These are phyloP conservation scores for Drosophila guanche DNA, from an alignment of 1,140 invertebrate genomes.

Conservation along the genomic window DNA sequence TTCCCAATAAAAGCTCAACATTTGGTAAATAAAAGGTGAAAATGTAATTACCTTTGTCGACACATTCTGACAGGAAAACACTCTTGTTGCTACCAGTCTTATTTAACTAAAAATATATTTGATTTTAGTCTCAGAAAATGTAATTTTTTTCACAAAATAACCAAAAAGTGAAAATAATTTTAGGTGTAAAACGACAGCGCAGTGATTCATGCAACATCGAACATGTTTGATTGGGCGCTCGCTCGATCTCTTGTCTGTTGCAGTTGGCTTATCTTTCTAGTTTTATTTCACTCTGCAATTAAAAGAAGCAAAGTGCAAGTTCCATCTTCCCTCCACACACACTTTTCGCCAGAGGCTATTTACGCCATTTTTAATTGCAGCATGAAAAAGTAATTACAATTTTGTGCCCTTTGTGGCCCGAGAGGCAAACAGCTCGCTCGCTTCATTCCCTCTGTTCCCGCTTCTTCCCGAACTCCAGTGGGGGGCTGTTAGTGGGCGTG, in stretches of 20 bases:
- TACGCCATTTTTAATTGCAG: slow-evolving; percentile 80
- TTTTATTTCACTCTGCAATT: slow-evolving; percentile 2
- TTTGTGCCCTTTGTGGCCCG: slow-evolving; percentile 36
- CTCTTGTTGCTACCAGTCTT: no score
- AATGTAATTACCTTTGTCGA: no score
- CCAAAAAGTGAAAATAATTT: background rate
- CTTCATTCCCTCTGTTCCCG: slow-evolving; percentile 15
- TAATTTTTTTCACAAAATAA: slow-evolving; percentile 14
- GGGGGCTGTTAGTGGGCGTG: slow-evolving; percentile 36
- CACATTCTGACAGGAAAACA: no score
- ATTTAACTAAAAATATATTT: no score
- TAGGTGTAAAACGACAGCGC: slow-evolving; percentile 28
- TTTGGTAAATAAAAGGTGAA: no score
- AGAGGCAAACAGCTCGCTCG: slow-evolving; percentile 11
- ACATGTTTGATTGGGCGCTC: slow-evolving; percentile 31
- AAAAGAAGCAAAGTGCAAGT: background rate
- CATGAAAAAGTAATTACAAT: slow-evolving; percentile 79
- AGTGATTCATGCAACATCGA: slow-evolving; percentile 27
- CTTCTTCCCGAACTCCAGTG: slow-evolving; percentile 7
- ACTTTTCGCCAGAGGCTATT: slow-evolving; percentile 50
- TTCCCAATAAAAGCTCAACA: no score
- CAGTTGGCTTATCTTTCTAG: no score
- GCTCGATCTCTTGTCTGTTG: slow-evolving; percentile 5
- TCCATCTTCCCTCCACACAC: slow-evolving; percentile 2
- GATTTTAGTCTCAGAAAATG: no score